Evolutionary conservation across 2,113 vertebrate genomes (phyloP), one percentile per base, ranked within the genome.

Genomic region (Pterocles gutturalis): DNA sequence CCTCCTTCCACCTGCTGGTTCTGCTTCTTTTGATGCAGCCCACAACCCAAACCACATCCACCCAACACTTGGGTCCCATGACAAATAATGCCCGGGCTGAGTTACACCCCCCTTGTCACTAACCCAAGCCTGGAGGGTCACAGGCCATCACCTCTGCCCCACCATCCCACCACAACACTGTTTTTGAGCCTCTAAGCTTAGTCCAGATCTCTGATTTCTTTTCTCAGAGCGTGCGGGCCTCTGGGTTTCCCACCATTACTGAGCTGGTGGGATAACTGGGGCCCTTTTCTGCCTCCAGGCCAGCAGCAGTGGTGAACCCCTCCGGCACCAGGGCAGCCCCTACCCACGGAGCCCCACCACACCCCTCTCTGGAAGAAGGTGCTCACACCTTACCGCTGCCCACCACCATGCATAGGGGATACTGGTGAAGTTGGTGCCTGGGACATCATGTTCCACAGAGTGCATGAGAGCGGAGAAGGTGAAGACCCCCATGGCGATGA

Each of bases 391-490:
- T 97, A 99, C 99, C 89, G 99, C 99, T 45, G 99, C 99, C 99
- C 99, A 99, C 99, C 99, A 99, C 99, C 99, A 99, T 0, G 99
- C 97, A 3, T 97, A 98, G n/a, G 99, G 99, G 71, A 99, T 99
- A 76, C 99, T 99, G 98, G 98, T 99, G 98, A 99, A 99, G 5
- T 98, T 98, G 1, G 99, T 99, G 58, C 98, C 99, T 0, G 98
- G 98, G 75, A 99, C 98, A 38, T 99, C 99, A 6, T 99, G 98
- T 95, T 99, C 99, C 93, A 99, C 99, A 0, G 99, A 99, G 96
- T 99, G 98, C 99, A 99, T 98, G 66, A 99, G 98, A 43, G 99
- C 99, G 0, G 99, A 99, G 98, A 99, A 99, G 75, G 98, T 99
- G 97, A 99, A 99, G 96, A 99, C 98, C 3, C 99, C 99, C 98